Conservation (phyloP, 2,797 vertebrate genomes). For the Halcyon leucocephala region DNA sequence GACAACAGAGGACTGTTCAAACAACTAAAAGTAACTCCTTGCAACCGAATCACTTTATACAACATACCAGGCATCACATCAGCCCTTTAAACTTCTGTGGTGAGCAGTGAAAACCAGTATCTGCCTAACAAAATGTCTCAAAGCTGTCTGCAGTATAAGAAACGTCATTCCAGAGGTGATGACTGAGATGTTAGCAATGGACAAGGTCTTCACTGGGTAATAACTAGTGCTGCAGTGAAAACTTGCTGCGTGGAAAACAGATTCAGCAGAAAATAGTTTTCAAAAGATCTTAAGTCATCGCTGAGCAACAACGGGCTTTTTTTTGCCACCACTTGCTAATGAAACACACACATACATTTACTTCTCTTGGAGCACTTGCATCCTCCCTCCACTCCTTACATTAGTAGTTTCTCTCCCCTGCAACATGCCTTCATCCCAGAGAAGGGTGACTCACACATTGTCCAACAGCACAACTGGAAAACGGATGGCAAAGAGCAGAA, state of each 20-base stretch:
- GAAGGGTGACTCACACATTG: accelerated
- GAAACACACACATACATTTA: not conserved
- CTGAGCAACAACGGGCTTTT: not conserved
- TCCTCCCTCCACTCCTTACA: not conserved
- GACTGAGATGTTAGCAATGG: not conserved
- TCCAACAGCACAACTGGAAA: not conserved
- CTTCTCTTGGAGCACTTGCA: not conserved
- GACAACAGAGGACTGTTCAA: not conserved
- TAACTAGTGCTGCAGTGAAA: not conserved
- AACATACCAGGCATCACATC: not conserved
- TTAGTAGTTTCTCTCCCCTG: not conserved
- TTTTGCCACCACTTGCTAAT: not conserved
- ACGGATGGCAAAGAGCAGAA: not conserved
- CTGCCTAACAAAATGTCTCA: not conserved
- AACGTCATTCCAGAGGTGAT: not conserved
- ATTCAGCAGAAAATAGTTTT: not conserved
- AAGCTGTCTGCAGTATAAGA: not conserved
- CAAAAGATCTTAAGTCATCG: not conserved
- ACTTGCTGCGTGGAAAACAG: not conserved
- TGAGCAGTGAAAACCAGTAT: not conserved
- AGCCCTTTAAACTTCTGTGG: not conserved
- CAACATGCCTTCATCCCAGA: not conserved
- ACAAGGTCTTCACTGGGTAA: not conserved
- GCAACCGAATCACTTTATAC: not conserved
- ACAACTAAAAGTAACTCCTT: not conserved